Conservation (phyloP, 2,888 invertebrate species). For the Heliconius sara region DNA sequence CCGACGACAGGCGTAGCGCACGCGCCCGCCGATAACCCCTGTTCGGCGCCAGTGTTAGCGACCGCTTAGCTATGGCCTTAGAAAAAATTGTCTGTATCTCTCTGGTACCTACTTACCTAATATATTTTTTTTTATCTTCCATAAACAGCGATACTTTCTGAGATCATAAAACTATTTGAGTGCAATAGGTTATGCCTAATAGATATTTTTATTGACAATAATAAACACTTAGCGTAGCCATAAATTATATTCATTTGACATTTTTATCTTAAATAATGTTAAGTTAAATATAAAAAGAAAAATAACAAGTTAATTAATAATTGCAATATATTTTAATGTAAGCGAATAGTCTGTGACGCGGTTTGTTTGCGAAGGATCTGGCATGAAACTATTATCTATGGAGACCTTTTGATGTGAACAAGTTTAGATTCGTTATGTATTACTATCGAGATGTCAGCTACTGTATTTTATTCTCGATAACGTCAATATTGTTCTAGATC, state of each 20-base stretch:
- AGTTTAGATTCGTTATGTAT: constrained; percentile 32
- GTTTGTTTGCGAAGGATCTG: constrained; percentile 8
- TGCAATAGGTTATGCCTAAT: constrained; percentile 46
- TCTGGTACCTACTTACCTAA: constrained; percentile 32
- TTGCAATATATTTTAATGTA: constrained; percentile 8
- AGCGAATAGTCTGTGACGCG: background rate
- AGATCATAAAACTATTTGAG: constrained; percentile 34
- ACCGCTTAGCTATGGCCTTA: constrained; percentile 53
- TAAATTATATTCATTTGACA: constrained; percentile 43
- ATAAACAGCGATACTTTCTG: constrained; percentile 22
- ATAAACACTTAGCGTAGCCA: constrained; percentile 41
- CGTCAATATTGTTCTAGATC: constrained; percentile 71
- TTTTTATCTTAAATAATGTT: constrained; percentile 31
- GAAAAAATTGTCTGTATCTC: constrained; percentile 44
- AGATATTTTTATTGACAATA: constrained; percentile 46
- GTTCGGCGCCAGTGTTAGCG: constrained; percentile 70
- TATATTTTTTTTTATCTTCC: constrained; percentile 35
- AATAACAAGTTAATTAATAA: constrained; percentile 24
- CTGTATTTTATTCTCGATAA: constrained; percentile 62
- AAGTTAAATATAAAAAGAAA: constrained; percentile 6
- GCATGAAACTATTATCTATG: constrained; percentile 33
- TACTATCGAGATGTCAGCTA: constrained; percentile 48
- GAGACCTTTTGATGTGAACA: constrained; percentile 31
- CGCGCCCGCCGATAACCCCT: constrained; percentile 78
- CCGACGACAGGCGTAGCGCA: constrained; percentile 70